A percentile compares a stretch with the other conserved stretches of the same genome.
Evolutionary conservation across 2,797 vertebrate species (phyloP).

Genomic region (Menidia menidia): DNA sequence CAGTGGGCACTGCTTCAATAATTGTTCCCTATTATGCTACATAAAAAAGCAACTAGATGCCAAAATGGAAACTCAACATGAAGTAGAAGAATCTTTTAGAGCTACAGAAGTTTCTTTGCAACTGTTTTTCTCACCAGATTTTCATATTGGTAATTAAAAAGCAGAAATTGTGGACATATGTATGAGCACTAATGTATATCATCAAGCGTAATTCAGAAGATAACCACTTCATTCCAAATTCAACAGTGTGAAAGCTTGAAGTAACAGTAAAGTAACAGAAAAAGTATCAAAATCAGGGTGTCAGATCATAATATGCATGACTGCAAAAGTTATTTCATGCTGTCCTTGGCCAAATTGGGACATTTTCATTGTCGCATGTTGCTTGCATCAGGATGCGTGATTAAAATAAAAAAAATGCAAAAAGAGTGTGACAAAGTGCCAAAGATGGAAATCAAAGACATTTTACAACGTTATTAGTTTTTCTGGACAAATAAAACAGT

Average conservation of each 20-base stretch:
- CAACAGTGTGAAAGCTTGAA: background rate
- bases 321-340: background rate
- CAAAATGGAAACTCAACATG: background rate
- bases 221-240: background rate
- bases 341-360: background rate
- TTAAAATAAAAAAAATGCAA: background rate
- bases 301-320: background rate
- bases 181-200: background rate
- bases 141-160: too few species aligned
- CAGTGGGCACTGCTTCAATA: constrained; percentile 36
- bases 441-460: too few species aligned
- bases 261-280: background rate
- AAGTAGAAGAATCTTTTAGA: background rate
- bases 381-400: background rate
- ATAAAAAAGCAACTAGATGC: constrained; percentile 1
- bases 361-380: background rate
- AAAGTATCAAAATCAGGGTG: constrained; percentile 4
- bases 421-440: background rate
- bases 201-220: constrained; percentile 1
- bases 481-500: background rate
- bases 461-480: too few species aligned
- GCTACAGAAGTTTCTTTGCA: background rate
- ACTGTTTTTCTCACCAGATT: background rate
- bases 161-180: too few species aligned
- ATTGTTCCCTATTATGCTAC: constrained; percentile 38